These are phyloP conservation scores for Oceanodroma leucorhoa DNA, from an alignment of 2,797 vertebrate species.

Conservation along the genomic window DNA sequence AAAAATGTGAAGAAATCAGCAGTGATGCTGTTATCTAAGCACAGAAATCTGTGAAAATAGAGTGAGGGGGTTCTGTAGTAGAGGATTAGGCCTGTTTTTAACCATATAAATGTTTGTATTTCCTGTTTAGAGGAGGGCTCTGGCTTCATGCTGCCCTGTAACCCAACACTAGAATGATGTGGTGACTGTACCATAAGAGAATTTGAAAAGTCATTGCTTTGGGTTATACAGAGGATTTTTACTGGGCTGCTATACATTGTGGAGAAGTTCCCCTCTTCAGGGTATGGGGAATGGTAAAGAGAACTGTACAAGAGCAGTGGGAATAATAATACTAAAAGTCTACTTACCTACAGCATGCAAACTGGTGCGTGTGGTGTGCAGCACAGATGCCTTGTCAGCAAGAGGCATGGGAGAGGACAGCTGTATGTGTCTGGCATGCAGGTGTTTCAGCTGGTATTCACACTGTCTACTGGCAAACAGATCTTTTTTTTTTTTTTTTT, in stretches of 20 bases:
- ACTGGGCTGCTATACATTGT: neutral
- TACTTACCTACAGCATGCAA: constrained; percentile 56
- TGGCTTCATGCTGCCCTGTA: constrained; percentile 2
- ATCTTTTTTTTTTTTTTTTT: neutral
- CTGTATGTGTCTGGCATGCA: constrained; percentile 68
- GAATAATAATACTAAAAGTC: constrained; percentile 43
- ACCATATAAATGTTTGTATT: neutral
- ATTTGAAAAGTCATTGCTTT: neutral
- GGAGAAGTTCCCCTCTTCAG: neutral
- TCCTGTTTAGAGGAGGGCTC: constrained; percentile 10
- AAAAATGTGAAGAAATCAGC: constrained; percentile 9
- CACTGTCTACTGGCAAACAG: constrained; percentile 70
- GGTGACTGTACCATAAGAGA: neutral
- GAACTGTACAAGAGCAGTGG: constrained; percentile 19
- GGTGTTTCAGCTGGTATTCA: constrained; percentile 76
- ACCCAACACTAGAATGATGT: neutral
- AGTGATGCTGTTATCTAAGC: neutral
- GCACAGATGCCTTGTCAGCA: constrained; percentile 58
- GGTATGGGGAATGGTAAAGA: neutral
- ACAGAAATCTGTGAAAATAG: neutral
- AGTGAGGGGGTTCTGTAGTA: neutral
- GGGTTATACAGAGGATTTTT: neutral
- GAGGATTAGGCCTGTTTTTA: constrained; percentile 6
- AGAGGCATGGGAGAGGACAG: constrained; percentile 25
- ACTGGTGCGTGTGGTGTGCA: neutral